phyloP scores from a whole-genome alignment of 2,113 vertebrate genomes.

The Rhadina sibilatrix region DNA sequence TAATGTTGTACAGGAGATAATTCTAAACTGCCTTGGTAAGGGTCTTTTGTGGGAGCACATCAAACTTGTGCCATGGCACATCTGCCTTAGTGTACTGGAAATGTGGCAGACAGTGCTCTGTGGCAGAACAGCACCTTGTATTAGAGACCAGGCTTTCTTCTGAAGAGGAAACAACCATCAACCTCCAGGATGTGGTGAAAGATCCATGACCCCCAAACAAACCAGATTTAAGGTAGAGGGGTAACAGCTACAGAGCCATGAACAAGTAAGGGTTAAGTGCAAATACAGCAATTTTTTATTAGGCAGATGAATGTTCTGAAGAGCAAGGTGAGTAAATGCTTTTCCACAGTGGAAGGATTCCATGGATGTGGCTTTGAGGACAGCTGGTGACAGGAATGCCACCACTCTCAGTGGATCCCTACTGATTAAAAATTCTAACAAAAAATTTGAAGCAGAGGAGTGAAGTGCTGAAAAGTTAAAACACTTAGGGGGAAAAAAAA shows the following conservation, averaged over 20 bases:
- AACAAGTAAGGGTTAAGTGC: not conserved
- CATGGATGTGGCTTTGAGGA: not conserved
- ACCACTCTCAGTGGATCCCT: not conserved
- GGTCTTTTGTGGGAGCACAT: not conserved
- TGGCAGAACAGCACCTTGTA: not conserved
- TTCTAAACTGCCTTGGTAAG: not conserved
- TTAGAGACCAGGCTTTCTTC: fast-evolving
- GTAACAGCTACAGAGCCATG: not conserved
- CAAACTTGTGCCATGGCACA: not conserved
- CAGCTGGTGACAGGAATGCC: not conserved
- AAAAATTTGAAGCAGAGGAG: not conserved
- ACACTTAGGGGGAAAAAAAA: not conserved
- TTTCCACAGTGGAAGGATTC: not conserved
- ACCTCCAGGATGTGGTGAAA: not conserved
- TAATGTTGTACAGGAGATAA: not conserved
- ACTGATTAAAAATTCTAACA: not conserved
- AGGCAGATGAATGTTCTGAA: not conserved
- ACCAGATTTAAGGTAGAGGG: not conserved
- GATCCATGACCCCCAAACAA: not conserved
- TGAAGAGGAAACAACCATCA: not conserved
- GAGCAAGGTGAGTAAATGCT: not conserved
- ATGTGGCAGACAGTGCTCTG: not conserved
- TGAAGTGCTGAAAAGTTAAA: not conserved
- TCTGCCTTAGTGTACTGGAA: not conserved
- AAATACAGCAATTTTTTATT: not conserved